Evolutionary conservation across 2,113 vertebrate species (phyloP), one percentile per base, ranked within the genome.

Genomic region (Tragelaphus strepsiceros): DNA sequence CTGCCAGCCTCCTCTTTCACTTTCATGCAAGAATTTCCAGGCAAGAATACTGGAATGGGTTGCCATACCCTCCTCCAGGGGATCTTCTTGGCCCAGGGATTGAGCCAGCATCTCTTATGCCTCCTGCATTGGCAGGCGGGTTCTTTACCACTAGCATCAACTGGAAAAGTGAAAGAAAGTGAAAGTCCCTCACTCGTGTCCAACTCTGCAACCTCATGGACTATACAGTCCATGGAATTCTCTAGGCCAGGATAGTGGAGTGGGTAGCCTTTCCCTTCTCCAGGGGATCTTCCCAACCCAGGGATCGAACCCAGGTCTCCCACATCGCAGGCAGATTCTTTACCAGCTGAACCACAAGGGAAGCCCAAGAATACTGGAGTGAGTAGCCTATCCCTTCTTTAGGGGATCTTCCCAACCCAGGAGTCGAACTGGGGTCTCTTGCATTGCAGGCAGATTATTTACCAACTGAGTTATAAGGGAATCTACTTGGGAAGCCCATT

Each of bases 401-500:
- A 64, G 6, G 6, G 30, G 26, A 64, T 32, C 61, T 32, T 64
- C 7, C 62, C 0, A 0, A 64, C 30, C 62, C 62, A 64, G 15
- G 30, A n/a, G 4, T 64, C 1, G 7, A 64, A 64, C 30, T 0
- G 1, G 30, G 7, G 62, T 64, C 30, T n/a, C 62, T 1, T 64
- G 30, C 30, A 64, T 64, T 64, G 62, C 7, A n/a, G 30, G 62
- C 7, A n/a, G 62, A 64, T 64, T 64, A 7, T n/a, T 64, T 64
- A 64, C 30, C 62, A 64, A 64, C 30, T 64, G 62, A 17, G 32
- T 64, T 64, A 64, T 64, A 16, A 64, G 62, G 15, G 62, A 64
- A 64, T 32, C 32, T 7, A 64, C 61, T 15, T 32, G 15, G 61
- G 30, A 64, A 64, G 62, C 62, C 30, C 17, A 30, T 4, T 82